Evolutionary conservation across 2,113 vertebrate genomes (phyloP).

Genomic region (Aplodontia rufa): DNA sequence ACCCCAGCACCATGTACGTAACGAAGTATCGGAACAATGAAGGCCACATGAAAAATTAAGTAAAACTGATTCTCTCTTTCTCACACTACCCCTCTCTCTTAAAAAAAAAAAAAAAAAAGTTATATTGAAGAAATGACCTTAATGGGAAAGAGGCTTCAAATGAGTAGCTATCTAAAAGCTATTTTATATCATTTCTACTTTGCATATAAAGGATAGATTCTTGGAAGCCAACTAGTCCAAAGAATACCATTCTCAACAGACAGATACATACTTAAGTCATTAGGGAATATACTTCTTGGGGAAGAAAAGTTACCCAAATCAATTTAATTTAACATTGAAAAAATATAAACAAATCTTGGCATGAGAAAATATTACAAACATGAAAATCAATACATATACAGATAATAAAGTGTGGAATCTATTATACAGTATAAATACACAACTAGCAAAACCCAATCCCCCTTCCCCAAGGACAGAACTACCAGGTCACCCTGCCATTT

Average conservation of each 20-base stretch:
- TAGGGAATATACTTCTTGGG: constrained; percentile 69
- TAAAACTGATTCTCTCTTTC: too few species aligned
- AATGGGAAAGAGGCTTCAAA: not conserved
- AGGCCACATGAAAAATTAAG: too few species aligned
- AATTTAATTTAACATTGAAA: constrained; percentile 85
- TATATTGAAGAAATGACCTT: constrained; percentile 17
- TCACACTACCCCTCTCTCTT: too few species aligned
- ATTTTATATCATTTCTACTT: not conserved
- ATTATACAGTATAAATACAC: constrained; percentile 81
- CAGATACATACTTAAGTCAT: constrained; percentile 49
- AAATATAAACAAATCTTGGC: constrained; percentile 84
- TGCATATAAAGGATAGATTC: not conserved
- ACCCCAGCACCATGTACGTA: too few species aligned
- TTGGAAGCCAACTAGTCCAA: not conserved
- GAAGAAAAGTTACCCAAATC: constrained; percentile 76
- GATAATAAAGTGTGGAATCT: constrained; percentile 80
- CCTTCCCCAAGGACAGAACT: not conserved
- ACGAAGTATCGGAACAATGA: too few species aligned
- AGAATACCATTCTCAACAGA: not conserved
- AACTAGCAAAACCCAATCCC: constrained; percentile 50
- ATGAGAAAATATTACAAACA: constrained; percentile 78
- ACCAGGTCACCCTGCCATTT: not conserved
- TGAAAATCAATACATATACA: constrained; percentile 81
- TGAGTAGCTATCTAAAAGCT: constrained; percentile 21
- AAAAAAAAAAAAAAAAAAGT: too few species aligned